Evolutionary conservation across 2,797 vertebrate genomes (phyloP), one percentile per base, ranked within the genome.

Genomic region (Leucoraja ocellata): DNA sequence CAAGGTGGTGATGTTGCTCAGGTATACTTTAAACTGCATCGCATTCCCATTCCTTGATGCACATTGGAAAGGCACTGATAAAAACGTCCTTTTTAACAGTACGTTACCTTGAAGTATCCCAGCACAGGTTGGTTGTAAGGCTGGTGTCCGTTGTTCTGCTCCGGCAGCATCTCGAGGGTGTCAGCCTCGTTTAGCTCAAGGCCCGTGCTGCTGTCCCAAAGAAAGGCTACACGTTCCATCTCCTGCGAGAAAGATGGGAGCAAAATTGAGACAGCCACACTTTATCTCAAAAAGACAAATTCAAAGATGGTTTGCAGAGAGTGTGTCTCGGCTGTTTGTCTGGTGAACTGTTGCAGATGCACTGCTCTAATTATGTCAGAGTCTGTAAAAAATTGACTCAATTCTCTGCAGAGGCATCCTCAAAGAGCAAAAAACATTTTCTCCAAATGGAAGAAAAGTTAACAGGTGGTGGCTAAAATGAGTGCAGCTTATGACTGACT

Each of bases 131-230:
- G 93, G 25, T 80, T 54, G 25, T 93, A 71, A 4, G 71, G 68
- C n/a, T 68, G 93, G 4, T 83, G n/a, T 54, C 10, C 36, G 4
- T 81, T 81, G 2, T 71, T 28, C 32, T 83, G 63, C 10, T 54
- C 90, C 39, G 76, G 11, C 39, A 73, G 93, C n/a, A 65, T 63
- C 80, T 93, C 93, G 9, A 93, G 23, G 65, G 10, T 93, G 80
- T 84, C 18, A 5, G 93, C 80, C 61, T 63, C 32, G 25, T 83
- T 28, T 39, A 93, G 36, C 65, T 93, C 65, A 13, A 93, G 61
- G 61, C 93, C 93, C 21, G 63, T 73, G 36, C 65, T 93, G n/a
- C 80, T 83, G 80, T 93, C 93, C 93, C 93, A 93, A n/a, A 93
- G 80, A 39, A 93, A 93, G 36, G 78, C 93, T 65, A 93, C 93